Evolutionary conservation across 2,113 vertebrate genomes (phyloP).

Genomic region (Ptychochromis oligacanthus): DNA sequence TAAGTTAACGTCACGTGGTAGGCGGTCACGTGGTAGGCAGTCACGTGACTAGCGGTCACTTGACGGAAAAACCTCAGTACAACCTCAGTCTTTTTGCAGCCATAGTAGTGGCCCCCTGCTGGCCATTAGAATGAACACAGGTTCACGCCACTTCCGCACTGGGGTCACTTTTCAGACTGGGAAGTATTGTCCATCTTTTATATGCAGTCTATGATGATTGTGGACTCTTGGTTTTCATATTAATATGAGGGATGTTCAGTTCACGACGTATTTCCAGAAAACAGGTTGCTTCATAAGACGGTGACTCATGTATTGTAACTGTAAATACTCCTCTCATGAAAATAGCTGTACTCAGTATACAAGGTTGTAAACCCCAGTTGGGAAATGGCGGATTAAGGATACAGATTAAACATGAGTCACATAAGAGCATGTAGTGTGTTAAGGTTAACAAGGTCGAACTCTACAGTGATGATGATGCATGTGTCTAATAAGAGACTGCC

Average conservation of each 20-base stretch:
- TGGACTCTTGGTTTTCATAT: neutral
- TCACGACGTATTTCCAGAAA: neutral
- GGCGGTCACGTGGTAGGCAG: no score
- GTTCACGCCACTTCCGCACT: neutral
- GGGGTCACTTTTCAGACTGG: neutral
- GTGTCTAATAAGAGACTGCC: neutral
- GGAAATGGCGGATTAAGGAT: conserved; percentile 59
- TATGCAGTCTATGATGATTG: neutral
- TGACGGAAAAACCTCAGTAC: neutral
- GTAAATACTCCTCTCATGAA: neutral
- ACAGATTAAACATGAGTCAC: conserved; percentile 61
- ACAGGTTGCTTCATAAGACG: neutral
- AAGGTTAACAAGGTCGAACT: conserved; percentile 35
- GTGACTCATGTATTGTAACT: neutral
- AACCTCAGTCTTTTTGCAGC: neutral
- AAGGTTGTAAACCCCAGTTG: conserved; percentile 10
- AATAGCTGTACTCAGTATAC: neutral
- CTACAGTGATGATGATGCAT: neutral
- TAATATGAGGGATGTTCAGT: neutral
- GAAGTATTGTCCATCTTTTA: neutral
- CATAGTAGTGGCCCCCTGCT: neutral
- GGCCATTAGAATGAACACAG: neutral
- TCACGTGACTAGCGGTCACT: no score
- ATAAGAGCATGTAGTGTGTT: neutral
- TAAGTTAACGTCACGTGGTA: no score